Conservation (phyloP, 2,888 invertebrate species). For the Oeneis ivallda region DNA sequence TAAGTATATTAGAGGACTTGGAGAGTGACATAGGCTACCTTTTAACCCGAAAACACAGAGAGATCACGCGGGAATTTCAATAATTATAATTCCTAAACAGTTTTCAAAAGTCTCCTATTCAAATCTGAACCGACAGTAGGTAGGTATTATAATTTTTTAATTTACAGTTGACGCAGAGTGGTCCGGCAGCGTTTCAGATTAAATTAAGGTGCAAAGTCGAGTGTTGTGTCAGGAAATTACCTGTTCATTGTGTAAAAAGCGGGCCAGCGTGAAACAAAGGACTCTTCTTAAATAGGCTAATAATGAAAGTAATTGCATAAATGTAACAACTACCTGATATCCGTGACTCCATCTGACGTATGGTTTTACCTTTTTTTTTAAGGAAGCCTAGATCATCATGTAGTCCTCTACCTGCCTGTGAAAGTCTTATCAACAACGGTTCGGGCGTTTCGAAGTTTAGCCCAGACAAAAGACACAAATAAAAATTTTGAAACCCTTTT, state of each 20-base stretch:
- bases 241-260: conserved; percentile 27
- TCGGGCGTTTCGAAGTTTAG: too few species aligned
- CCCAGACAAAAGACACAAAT: too few species aligned
- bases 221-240: conserved; percentile 30
- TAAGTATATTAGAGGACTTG: too few species aligned
- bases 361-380: neutral
- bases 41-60: too few species aligned
- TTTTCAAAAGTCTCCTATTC: conserved; percentile 4
- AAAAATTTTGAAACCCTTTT: too few species aligned
- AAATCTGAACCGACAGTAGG: conserved; percentile 22
- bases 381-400: too few species aligned
- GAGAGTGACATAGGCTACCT: too few species aligned
- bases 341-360: too few species aligned
- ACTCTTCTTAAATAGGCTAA: neutral
- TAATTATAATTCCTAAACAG: too few species aligned
- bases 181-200: conserved; percentile 25
- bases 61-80: too few species aligned
- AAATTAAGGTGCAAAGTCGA: conserved; percentile 33
- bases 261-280: conserved; percentile 24
- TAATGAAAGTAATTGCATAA: conserved; percentile 18
- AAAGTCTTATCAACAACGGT: too few species aligned
- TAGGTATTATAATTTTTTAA: conserved; percentile 27
- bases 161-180: conserved; percentile 29
- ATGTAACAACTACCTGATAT: neutral
- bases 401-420: too few species aligned